Percentiles rank a stretch among this genome's conserved stretches.
These are phyloP conservation scores for Trypoxylon attenuatum DNA, from an alignment of 2,888 invertebrate genomes.

Conservation along the genomic window DNA sequence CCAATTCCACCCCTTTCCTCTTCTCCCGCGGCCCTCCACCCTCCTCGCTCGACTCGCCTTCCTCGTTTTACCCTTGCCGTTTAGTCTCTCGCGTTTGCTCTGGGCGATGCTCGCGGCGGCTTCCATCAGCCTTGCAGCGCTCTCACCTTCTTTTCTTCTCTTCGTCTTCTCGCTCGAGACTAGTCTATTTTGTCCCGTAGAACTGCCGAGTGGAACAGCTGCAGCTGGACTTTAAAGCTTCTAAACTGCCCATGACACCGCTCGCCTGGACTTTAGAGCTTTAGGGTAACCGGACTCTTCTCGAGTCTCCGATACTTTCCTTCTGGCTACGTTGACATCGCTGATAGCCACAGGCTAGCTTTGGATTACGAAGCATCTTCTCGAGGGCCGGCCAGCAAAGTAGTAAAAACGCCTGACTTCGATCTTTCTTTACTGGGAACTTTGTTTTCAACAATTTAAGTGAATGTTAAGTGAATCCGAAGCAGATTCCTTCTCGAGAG, in stretches of 20 bases:
- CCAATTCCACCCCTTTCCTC: constrained; percentile 4
- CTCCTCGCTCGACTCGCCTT: constrained; percentile 6
- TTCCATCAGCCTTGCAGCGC: not conserved
- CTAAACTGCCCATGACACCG: not conserved
- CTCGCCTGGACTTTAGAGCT: not conserved
- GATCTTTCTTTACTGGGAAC: too few relatives aligned
- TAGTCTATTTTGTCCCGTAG: too few relatives aligned
- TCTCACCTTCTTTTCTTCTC: not conserved
- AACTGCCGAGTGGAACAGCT: not conserved
- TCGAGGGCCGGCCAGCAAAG: too few relatives aligned
- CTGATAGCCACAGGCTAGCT: too few relatives aligned
- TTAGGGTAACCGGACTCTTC: too few relatives aligned
- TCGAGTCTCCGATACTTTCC: too few relatives aligned
- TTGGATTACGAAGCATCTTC: too few relatives aligned
- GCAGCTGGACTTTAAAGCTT: not conserved
- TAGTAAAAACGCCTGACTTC: too few relatives aligned
- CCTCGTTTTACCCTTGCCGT: constrained; percentile 9
- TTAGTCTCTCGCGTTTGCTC: constrained; percentile 21
- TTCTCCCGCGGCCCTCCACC: not conserved
- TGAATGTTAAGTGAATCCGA: too few relatives aligned
- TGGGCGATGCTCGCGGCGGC: not conserved
- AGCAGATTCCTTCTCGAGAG: too few relatives aligned
- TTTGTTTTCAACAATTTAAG: too few relatives aligned
- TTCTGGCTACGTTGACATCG: too few relatives aligned
- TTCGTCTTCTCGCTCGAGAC: constrained; percentile 4